A percentile compares a stretch with the other conserved stretches of the same genome.
Conservation (phyloP, 2,113 vertebrate genomes). For the Lutjanus erythropterus region DNA sequence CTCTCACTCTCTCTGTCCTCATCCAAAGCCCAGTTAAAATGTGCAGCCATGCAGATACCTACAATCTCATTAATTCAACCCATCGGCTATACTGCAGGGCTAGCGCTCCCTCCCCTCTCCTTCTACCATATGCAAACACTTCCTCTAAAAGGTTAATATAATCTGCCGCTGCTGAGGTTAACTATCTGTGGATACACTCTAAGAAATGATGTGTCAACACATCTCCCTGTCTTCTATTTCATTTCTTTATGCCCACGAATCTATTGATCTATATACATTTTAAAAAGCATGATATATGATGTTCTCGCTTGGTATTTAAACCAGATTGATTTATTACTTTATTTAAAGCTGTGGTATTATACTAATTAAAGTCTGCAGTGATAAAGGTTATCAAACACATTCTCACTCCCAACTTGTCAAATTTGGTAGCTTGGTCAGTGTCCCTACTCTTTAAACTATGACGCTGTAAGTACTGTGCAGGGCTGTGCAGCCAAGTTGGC, state of each 20-base stretch:
- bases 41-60: constrained; percentile 84
- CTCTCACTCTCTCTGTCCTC: constrained; percentile 41
- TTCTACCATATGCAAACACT: constrained; percentile 69
- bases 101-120: constrained; percentile 35
- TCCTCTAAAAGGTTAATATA: constrained; percentile 84
- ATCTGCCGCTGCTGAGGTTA: constrained; percentile 73
- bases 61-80: constrained; percentile 83
- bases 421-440: no score
- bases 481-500: no score
- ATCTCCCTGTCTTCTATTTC: constrained; percentile 18
- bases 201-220: constrained; percentile 65
- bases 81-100: constrained; percentile 70
- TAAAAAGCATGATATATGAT: neutral
- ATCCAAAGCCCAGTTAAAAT: constrained; percentile 77
- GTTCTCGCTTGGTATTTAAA: constrained; percentile 9
- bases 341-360: constrained; percentile 5
- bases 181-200: constrained; percentile 59
- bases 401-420: no score
- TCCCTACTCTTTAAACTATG: no score
- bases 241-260: constrained; percentile 9
- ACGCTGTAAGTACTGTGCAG: no score
- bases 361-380: neutral
- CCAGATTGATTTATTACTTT: neutral
- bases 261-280: neutral
- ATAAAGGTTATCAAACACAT: neutral